Evolutionary conservation across 2,888 invertebrate genomes (phyloP), one percentile per base, ranked within the genome.

Genomic region (Heliconius aoede): DNA sequence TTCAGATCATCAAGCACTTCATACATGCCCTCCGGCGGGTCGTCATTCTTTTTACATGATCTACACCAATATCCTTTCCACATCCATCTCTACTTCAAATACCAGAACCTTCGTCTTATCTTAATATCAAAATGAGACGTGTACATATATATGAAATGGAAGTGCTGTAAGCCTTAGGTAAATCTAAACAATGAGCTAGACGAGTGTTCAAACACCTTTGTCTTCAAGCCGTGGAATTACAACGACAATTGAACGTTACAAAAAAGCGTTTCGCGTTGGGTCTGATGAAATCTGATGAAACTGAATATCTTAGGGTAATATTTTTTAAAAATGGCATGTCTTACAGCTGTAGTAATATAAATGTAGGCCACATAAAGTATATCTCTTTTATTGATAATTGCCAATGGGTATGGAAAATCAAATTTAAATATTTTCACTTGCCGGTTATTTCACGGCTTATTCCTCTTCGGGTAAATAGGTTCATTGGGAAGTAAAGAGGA

Each of bases 171-270:
- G 28, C 68, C 68, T 68, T 71, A 71, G 58, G 32, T 24, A 58
- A 72, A 58, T 11, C 21, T 36, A 72, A 36, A 72, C 72, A 72
- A 72, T 72, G 68, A 46, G 72, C 36, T 60, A 72, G 60, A 60
- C 60, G 21, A 18, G 58, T 72, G 72, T 18, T 72, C 32, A 60
- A 58, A 60, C 58, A 40, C 72, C 51, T 72, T 72, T 72, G 72
- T 72, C 60, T 60, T 36, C 24, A 21, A 36, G 40, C 58, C 72
- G 72, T 72, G 72, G 72, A 60, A 72, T 72, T 72, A 72, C 32
- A 72, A 26, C 58, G 72, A 60, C 72, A 72, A 72, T 72, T 72
- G 72, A 72, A 72, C 60, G 72, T 72, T 60, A 72, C 60, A 72
- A 60, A 60, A n/a, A 72, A 72, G 24, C 32, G 60, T 72, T 72